A percentile compares a stretch with the other conserved stretches of the same genome.
These are phyloP conservation scores for Typhlomys cinereus DNA, from an alignment of 2,113 vertebrate genomes.

Conservation along the genomic window DNA sequence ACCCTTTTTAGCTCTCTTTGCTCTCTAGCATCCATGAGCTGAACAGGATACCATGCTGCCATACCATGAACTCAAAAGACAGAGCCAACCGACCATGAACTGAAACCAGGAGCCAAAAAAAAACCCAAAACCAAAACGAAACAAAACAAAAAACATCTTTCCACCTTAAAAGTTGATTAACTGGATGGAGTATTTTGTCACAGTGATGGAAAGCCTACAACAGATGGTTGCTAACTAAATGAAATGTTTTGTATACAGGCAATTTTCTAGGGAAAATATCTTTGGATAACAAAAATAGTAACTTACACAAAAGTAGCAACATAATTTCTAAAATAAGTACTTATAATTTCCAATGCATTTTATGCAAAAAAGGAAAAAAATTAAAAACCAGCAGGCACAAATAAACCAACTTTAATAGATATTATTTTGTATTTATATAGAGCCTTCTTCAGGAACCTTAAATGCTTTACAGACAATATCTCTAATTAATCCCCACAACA, in stretches of 20 bases:
- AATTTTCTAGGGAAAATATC: neutral
- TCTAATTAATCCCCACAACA: conserved; percentile 82
- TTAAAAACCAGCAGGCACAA: conserved; percentile 74
- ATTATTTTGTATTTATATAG: conserved; percentile 79
- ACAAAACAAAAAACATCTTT: neutral
- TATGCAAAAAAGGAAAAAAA: conserved; percentile 23
- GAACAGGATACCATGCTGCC: neutral
- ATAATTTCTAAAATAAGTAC: neutral
- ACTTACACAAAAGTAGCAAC: neutral
- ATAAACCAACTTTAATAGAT: conserved; percentile 82
- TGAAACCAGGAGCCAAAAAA: neutral
- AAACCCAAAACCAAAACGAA: neutral
- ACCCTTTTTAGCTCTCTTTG: too few species aligned
- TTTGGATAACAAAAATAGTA: neutral
- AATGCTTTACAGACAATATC: conserved; percentile 75
- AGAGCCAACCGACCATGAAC: neutral
- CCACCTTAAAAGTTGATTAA: neutral
- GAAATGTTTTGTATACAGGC: neutral
- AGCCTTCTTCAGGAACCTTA: conserved; percentile 78
- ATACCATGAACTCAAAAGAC: neutral
- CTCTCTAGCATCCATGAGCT: neutral
- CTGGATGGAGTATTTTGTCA: neutral
- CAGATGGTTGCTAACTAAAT: neutral
- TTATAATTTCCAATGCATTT: conserved; percentile 36
- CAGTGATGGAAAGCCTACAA: neutral